phyloP scores from a whole-genome alignment of 2,888 invertebrate genomes.

The Drosophila nigritarsus region DNA sequence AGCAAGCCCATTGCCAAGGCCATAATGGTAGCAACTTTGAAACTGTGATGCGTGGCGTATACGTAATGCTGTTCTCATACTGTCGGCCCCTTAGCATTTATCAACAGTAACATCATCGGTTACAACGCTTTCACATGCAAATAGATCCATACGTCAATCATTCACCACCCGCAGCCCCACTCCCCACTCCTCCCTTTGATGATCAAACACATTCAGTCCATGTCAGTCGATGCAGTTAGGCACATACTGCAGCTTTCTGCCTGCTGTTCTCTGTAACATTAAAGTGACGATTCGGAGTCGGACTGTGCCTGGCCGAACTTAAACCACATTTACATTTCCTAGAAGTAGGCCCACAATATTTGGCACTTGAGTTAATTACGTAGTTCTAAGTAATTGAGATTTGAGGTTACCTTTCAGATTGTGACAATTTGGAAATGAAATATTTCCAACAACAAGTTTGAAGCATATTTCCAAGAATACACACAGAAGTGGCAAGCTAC shows the following conservation, averaged over 20 bases:
- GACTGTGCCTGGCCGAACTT: slow-evolving; percentile 3
- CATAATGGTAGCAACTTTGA: background rate
- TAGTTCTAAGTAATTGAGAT: background rate
- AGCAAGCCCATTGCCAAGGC: slow-evolving; percentile 3
- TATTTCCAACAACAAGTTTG: background rate
- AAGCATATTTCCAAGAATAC: background rate
- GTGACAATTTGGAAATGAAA: background rate
- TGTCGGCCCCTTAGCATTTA: slow-evolving; percentile 56
- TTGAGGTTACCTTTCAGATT: background rate
- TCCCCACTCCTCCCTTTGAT: background rate
- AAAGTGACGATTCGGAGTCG: background rate
- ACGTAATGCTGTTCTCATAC: slow-evolving; percentile 19
- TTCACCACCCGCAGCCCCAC: background rate
- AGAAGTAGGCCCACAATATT: background rate
- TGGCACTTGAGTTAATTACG: background rate
- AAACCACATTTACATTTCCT: background rate
- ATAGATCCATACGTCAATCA: slow-evolving; percentile 55
- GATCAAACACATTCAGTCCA: background rate
- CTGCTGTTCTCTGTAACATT: slow-evolving; percentile 5
- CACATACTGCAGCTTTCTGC: slow-evolving; percentile 24
- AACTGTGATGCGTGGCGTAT: slow-evolving; percentile 21
- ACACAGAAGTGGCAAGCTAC: background rate
- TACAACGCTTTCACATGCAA: slow-evolving; percentile 60
- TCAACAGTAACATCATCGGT: slow-evolving; percentile 44
- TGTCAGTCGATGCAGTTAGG: slow-evolving; percentile 25